Base-by-base conservation (phyloP, 2,797 vertebrate genomes). In the Gymnodraco acuticeps region DNA sequence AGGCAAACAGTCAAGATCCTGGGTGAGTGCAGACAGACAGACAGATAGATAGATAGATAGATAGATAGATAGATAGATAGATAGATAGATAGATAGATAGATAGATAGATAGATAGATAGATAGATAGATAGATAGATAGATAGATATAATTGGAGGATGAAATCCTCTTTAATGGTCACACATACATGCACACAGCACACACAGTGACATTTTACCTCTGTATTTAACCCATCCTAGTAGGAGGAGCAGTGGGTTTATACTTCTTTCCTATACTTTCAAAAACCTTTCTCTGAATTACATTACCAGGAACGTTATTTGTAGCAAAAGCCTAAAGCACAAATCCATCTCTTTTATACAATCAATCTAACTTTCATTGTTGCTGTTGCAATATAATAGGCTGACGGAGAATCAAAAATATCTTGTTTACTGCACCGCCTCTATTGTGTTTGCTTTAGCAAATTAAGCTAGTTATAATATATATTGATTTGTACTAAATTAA, bases 1-100 rank as follows among this genome's bases (percentile, higher is more conserved):
- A 70, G 90, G 43, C 96, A 96, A 65, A 95, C 95, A 0, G 68
- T 97, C 75, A 94, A 91, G 71, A 94, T 97, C 78, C 87, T 96
- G 61, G 91, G 96, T 96, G 87, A 96, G 97, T 95, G 56, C n/a
- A 17, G 15, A 62, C 46, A 20, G 14, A 20, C 46, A 5, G 20
- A 20, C 2, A 20, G 20, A 20, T 20, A 20, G 20, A 20, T 20
- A 20, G 20, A 20, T 2, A 20, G 59, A 5, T 13, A 27, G 27
- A 27, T 1, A 27, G 27, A 27, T 5, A 27, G 4, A 27, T 2
- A 19, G 59, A 5, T 19, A 27, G 27, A 27, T 27, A 27, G 27
- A 27, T 27, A 27, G 3, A 27, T 19, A 19, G 59, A 5, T 19
- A 27, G 27, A 27, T 27, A 27, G 27, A 27, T 27, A 27, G 4